A percentile compares a stretch with the other conserved stretches of the same genome.
phyloP scores from a whole-genome alignment of 2,888 invertebrate species.

The Ametastegia equiseti region DNA sequence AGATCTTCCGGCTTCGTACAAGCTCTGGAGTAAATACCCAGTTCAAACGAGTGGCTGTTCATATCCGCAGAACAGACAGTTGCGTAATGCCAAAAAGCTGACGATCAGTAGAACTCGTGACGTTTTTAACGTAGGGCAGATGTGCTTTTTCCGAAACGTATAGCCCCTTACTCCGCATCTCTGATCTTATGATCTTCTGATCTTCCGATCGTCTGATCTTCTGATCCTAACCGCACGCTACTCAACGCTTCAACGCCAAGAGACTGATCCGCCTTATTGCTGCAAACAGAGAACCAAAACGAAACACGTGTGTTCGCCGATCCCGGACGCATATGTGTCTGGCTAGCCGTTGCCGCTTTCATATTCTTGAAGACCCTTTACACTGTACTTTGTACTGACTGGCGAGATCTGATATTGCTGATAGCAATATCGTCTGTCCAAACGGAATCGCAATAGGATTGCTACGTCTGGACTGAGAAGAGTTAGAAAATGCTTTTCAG shows the following conservation, averaged over 20 bases:
- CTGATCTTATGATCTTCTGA: constrained; percentile 56
- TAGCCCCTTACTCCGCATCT: constrained; percentile 44
- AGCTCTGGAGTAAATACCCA: background rate
- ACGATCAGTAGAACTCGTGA: constrained; percentile 7
- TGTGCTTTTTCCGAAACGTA: constrained; percentile 14
- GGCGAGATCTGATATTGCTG: background rate
- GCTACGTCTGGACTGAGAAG: background rate
- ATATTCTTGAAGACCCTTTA: background rate
- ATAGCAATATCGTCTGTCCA: background rate
- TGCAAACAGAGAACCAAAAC: constrained; percentile 32
- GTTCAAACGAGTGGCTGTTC: background rate
- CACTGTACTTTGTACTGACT: constrained; percentile 19
- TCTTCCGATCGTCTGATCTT: constrained; percentile 55
- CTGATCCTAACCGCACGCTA: constrained; percentile 54
- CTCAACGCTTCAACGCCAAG: constrained; percentile 53
- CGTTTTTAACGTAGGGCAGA: constrained; percentile 38
- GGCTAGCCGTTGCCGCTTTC: background rate
- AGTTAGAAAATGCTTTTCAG: background rate
- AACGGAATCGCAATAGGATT: background rate
- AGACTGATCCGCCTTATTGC: constrained; percentile 54
- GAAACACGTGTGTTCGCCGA: constrained; percentile 29
- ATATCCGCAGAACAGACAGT: background rate
- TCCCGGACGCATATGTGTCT: constrained; percentile 30
- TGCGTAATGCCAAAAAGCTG: constrained; percentile 15
- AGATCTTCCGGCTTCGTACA: background rate